Evolutionary conservation across 2,888 invertebrate genomes (phyloP).

Genomic region (Tuta absoluta): DNA sequence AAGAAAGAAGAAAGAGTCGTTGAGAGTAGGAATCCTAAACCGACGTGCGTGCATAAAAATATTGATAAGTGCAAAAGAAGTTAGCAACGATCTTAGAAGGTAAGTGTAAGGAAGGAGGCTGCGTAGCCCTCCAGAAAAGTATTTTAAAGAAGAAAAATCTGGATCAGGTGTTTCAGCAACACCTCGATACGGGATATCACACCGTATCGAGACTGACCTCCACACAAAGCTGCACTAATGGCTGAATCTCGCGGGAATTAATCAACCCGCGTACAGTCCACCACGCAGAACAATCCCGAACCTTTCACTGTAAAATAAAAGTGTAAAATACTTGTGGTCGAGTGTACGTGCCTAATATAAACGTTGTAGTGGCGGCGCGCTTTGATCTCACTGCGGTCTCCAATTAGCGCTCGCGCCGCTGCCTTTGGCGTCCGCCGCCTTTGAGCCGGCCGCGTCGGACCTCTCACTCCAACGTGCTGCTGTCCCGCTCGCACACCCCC

Average conservation of each 20-base stretch:
- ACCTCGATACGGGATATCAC: background rate
- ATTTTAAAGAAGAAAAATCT: background rate
- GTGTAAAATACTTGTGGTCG: constrained; percentile 19
- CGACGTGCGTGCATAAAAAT: too few relatives aligned
- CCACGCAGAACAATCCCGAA: constrained; percentile 12
- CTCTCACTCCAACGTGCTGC: constrained; percentile 44
- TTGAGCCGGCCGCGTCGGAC: constrained; percentile 55
- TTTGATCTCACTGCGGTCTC: constrained; percentile 75
- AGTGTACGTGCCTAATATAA: constrained; percentile 75
- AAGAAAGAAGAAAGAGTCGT: too few relatives aligned
- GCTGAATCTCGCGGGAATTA: constrained; percentile 73
- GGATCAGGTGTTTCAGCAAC: background rate
- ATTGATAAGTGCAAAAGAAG: too few relatives aligned
- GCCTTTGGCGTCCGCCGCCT: constrained; percentile 77
- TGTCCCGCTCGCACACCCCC: constrained; percentile 38
- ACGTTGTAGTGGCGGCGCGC: constrained; percentile 70
- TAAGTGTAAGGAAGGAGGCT: too few relatives aligned
- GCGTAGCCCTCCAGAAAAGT: too few relatives aligned
- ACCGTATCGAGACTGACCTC: constrained; percentile 46
- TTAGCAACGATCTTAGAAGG: too few relatives aligned
- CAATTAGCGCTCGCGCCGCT: constrained; percentile 76
- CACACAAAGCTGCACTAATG: constrained; percentile 74
- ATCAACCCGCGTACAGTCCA: constrained; percentile 50
- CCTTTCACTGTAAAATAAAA: constrained; percentile 18
- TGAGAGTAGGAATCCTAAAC: too few relatives aligned